Evolutionary conservation across 2,113 vertebrate species (phyloP), one percentile per base, ranked within the genome.

Genomic region (Sciurus niger): DNA sequence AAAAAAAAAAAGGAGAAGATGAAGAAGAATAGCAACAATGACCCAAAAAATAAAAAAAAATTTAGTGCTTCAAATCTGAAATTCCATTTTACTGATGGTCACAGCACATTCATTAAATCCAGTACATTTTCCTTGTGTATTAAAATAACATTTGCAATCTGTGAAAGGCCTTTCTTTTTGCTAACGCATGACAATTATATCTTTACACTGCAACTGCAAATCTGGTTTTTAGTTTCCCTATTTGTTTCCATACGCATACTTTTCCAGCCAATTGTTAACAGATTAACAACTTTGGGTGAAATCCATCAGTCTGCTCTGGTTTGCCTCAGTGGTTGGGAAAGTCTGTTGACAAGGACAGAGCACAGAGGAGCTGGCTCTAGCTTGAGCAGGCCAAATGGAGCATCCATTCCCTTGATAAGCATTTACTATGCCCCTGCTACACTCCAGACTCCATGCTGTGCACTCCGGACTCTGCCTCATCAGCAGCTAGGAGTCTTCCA

Each of bases 121-220:
- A 95, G 76, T 79, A 79, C 40, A 90, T 87, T 96, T 96, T 95
- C 74, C 83, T 95, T 77, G 65, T 37, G 73, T 95, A 94, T 95
- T 94, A 94, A 97, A 97, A 96, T 97, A 94, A 93, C 89, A 96
- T 93, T 97, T 96, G 86, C 94, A 97, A 89, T 97, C 91, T 97
- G 87, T 40, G 34, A 91, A 60, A 43, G 63, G 22, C 83, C 70
- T 93, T 93, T 76, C 96, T 96, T 90, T 95, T 92, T 91, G 92
- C 93, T 93, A 95, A 96, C 9, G 40, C 74, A 43, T 77, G 79
- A 90, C 93, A 97, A 96, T 97, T 97, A 91, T 84, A 76, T 91
- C 95, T 97, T 97, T 80, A 96, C 43, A 86, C 74, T 89, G 79
- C 84, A 93, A 96, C 72, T 84, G 87, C 67, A 96, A 97, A 96